These are phyloP conservation scores for Gambelia wislizenii DNA, from an alignment of 2,797 vertebrate genomes.

Conservation along the genomic window DNA sequence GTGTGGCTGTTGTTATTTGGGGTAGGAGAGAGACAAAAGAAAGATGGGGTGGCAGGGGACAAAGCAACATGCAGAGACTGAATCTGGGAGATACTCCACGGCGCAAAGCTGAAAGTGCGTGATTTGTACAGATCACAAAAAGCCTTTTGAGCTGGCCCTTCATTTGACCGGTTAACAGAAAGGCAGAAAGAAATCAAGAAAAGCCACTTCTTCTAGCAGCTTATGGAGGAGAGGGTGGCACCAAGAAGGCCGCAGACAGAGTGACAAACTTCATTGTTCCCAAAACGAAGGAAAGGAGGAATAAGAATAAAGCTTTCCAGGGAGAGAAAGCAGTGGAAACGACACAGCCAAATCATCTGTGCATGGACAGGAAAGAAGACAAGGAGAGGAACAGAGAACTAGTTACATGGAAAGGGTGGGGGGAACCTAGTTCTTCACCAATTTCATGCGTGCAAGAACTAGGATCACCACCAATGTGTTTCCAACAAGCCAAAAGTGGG, in stretches of 20 bases:
- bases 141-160: slow-evolving; percentile 57
- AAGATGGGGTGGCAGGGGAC: slow-evolving; percentile 54
- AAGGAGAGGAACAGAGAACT: background rate
- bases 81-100: slow-evolving; percentile 47
- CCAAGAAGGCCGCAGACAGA: slow-evolving; percentile 53
- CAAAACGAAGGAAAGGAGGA: slow-evolving; percentile 41
- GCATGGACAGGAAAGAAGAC: slow-evolving; percentile 28
- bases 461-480: slow-evolving; percentile 51
- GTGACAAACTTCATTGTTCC: slow-evolving; percentile 71
- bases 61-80: slow-evolving; percentile 76
- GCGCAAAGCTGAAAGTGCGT: slow-evolving; percentile 52
- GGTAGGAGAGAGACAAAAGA: background rate
- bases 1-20: background rate
- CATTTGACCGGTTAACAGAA: slow-evolving; percentile 57
- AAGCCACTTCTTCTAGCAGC: slow-evolving; percentile 48
- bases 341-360: slow-evolving; percentile 54
- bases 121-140: slow-evolving; percentile 54
- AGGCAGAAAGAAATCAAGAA: slow-evolving; percentile 66
- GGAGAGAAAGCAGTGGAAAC: slow-evolving; percentile 49
- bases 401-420: background rate
- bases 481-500: slow-evolving; percentile 51
- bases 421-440: slow-evolving; percentile 55
- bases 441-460: slow-evolving; percentile 28
- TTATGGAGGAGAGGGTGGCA: background rate
- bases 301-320: slow-evolving; percentile 48